These are phyloP conservation scores for Hiodon tergisus DNA, from an alignment of 2,113 vertebrate species.

Conservation along the genomic window DNA sequence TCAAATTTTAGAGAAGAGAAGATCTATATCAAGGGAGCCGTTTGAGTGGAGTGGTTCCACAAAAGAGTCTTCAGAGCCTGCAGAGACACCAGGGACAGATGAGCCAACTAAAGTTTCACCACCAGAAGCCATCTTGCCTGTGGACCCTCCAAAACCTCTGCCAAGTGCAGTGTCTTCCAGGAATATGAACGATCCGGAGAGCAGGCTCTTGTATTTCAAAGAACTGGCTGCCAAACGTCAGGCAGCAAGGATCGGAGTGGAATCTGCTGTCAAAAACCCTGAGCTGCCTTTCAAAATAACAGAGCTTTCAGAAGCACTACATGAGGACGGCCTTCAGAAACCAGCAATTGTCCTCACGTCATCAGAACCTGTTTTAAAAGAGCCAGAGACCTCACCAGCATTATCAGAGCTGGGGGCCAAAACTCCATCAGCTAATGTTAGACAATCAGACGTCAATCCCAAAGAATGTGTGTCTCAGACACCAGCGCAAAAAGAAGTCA, in stretches of 20 bases:
- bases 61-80: conserved; percentile 35
- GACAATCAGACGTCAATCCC: conserved; percentile 32
- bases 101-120: conserved; percentile 20
- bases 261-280: conserved; percentile 36
- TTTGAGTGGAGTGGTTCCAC: conserved; percentile 61
- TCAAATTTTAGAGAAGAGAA: conserved; percentile 81
- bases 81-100: conserved; percentile 11
- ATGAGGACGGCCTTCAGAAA: conserved; percentile 8
- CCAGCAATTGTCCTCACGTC: conserved; percentile 16
- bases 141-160: conserved; percentile 29
- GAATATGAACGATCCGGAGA: conserved; percentile 60
- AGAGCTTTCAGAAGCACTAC: conserved; percentile 42
- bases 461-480: conserved; percentile 31
- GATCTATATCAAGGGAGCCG: conserved; percentile 57
- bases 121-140: conserved; percentile 22
- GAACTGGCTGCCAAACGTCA: conserved; percentile 58
- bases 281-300: conserved; percentile 53
- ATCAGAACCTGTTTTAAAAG: conserved; percentile 39
- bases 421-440: conserved; percentile 38
- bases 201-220: conserved; percentile 61
- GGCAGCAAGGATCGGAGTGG: conserved; percentile 41
- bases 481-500: conserved; percentile 42
- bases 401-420: conserved; percentile 47
- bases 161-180: conserved; percentile 13
- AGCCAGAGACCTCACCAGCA: conserved; percentile 38